These are phyloP conservation scores for Sipha maydis DNA, from an alignment of 2,888 invertebrate species.

Conservation along the genomic window DNA sequence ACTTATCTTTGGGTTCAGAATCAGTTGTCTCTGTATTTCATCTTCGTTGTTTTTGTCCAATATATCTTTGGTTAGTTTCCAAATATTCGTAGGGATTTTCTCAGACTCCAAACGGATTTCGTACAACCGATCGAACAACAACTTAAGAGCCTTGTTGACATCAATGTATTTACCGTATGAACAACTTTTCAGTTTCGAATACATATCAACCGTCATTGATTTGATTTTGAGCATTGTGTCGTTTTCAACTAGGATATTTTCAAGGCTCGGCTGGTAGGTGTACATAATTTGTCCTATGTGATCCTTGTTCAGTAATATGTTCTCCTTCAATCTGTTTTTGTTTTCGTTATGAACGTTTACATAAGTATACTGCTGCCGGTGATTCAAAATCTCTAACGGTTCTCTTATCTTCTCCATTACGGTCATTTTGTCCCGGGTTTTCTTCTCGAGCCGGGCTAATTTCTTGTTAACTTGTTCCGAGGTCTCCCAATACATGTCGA, in stretches of 20 bases:
- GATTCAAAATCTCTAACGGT: too few species aligned
- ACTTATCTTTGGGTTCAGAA: background rate
- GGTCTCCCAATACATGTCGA: slow-evolving; percentile 27
- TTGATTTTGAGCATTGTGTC: background rate
- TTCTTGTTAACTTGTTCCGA: background rate
- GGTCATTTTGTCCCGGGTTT: background rate
- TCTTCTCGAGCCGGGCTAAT: background rate
- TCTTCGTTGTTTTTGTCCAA: background rate
- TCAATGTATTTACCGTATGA: background rate
- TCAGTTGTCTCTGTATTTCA: background rate
- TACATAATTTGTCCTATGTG: background rate
- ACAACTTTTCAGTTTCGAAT: background rate
- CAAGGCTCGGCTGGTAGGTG: background rate
- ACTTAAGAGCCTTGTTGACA: background rate
- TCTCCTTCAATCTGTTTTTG: background rate
- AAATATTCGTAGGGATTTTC: background rate
- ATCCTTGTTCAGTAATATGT: background rate
- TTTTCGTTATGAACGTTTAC: background rate
- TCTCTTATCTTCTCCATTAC: background rate
- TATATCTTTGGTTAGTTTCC: background rate
- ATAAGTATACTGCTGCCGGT: background rate
- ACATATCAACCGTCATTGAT: background rate
- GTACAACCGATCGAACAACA: background rate
- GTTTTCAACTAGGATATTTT: background rate
- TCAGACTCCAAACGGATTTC: background rate